These are phyloP conservation scores for Bombus haemorrhoidalis DNA, from an alignment of 1,140 invertebrate species.

Conservation along the genomic window DNA sequence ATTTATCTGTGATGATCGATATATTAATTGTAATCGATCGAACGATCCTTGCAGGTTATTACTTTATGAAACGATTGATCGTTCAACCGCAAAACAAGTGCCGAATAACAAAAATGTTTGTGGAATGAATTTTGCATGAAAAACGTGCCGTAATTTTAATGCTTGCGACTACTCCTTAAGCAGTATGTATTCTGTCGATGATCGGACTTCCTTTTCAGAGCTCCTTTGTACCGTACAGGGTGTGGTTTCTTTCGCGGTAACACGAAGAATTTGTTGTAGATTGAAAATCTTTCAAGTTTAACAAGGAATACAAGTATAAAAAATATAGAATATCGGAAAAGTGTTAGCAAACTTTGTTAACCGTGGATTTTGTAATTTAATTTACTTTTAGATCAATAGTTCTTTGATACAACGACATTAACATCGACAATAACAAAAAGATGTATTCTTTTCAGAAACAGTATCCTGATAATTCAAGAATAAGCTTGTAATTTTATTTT, in stretches of 20 bases:
- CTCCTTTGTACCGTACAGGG: neutral
- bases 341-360: too few relatives aligned
- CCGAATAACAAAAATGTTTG: neutral
- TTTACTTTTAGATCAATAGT: too few relatives aligned
- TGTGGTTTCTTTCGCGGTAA: neutral
- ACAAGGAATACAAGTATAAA: neutral
- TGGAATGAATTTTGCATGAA: neutral
- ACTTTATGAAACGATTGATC: neutral
- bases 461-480: too few relatives aligned
- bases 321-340: neutral
- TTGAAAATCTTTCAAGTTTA: neutral
- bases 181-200: neutral
- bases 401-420: too few relatives aligned
- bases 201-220: neutral
- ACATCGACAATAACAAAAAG: too few relatives aligned
- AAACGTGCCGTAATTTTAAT: neutral
- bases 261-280: neutral
- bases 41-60: neutral
- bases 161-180: neutral
- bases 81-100: neutral
- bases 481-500: too few relatives aligned
- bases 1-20: too few relatives aligned
- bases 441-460: too few relatives aligned
- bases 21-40: too few relatives aligned
- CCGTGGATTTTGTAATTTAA: neutral